Conservation (phyloP, 2,797 vertebrate genomes). For the Crypturellus tataupa region DNA sequence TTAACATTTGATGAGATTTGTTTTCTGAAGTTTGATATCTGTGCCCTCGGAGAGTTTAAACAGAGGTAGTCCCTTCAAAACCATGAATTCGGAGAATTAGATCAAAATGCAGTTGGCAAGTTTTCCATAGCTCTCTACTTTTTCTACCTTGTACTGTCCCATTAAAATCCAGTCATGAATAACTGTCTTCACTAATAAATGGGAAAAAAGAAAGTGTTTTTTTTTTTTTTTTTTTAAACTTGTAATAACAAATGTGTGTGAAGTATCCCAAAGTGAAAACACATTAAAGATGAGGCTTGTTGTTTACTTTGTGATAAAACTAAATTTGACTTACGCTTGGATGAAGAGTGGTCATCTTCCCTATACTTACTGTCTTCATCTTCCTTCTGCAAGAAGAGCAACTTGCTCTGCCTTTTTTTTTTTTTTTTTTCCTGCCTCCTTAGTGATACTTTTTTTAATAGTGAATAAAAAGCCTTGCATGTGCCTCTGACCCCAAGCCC, state of each 20-base stretch:
- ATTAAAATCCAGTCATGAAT: background rate
- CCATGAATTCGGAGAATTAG: background rate
- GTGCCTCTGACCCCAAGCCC: background rate
- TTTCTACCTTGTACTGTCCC: background rate
- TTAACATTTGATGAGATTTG: slow-evolving; percentile 2
- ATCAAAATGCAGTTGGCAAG: slow-evolving; percentile 8
- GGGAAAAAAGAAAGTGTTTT: background rate
- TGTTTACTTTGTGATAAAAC: too few species aligned
- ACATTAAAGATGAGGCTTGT: background rate
- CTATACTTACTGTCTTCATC: background rate
- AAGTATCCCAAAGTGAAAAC: background rate
- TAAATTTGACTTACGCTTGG: rapidly evolving
- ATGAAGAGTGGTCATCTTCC: background rate
- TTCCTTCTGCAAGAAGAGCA: background rate
- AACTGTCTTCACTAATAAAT: background rate
- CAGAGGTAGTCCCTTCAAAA: background rate
- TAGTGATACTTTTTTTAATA: background rate
- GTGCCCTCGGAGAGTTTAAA: background rate
- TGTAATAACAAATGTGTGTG: background rate
- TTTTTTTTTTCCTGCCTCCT: background rate
- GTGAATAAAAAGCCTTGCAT: background rate
- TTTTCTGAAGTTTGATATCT: slow-evolving; percentile 48
- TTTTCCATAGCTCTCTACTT: background rate
- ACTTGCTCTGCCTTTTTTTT: background rate
- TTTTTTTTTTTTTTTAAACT: background rate